Evolutionary conservation across 2,797 vertebrate genomes (phyloP).

Genomic region (Coluber constrictor): DNA sequence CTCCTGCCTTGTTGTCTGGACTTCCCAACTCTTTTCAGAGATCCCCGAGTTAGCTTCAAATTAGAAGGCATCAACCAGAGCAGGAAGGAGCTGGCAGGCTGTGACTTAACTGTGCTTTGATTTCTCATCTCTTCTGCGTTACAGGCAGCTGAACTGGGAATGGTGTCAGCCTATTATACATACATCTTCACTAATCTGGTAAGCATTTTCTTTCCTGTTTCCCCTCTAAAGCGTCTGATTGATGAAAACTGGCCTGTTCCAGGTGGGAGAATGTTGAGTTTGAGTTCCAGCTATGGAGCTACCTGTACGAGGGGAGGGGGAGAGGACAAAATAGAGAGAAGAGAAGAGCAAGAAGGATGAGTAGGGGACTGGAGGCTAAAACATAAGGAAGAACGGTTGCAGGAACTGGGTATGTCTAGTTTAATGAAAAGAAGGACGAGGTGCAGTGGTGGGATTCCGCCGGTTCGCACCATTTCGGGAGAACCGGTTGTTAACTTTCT

Average conservation of each 20-base stretch:
- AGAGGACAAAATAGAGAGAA: not conserved
- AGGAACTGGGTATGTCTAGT: no score
- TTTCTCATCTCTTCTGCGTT: slow-evolving; percentile 63
- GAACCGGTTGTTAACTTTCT: no score
- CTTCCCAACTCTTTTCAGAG: no score
- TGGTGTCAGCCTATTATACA: slow-evolving; percentile 96
- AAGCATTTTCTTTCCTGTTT: slow-evolving; percentile 65
- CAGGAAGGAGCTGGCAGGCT: not conserved
- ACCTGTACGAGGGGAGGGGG: no score
- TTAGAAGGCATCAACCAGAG: not conserved
- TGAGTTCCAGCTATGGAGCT: not conserved
- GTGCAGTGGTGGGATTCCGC: no score
- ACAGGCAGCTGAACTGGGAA: slow-evolving; percentile 95
- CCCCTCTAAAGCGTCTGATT: slow-evolving; percentile 19
- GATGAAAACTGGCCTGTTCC: slow-evolving; percentile 29
- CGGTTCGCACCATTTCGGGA: no score
- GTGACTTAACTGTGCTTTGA: slow-evolving; percentile 54
- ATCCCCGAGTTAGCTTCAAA: not conserved
- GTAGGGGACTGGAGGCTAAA: no score
- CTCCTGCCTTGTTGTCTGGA: no score
- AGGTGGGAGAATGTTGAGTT: fast-evolving
- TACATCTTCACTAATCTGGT: slow-evolving; percentile 99
- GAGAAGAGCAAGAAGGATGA: no score
- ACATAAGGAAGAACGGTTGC: no score
- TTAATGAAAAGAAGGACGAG: no score